A percentile compares a stretch with the other conserved stretches of the same genome.
Conservation (phyloP, 2,113 vertebrate genomes). For the Mandrillus leucophaeus region DNA sequence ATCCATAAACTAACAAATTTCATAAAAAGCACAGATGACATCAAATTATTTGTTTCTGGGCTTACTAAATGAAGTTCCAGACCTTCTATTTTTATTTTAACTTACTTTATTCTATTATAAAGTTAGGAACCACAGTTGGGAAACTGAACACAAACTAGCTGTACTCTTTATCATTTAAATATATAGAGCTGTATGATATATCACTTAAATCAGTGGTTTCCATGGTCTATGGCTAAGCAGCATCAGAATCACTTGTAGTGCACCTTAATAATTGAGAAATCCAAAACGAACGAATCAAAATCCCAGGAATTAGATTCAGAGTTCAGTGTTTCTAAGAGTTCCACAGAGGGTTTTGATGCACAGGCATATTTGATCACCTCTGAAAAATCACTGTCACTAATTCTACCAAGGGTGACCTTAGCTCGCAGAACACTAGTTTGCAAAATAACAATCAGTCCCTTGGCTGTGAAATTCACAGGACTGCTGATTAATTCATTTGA, state of each 20-base stretch:
- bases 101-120: neutral
- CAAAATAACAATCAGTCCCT: constrained; percentile 46
- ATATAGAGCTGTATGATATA: neutral
- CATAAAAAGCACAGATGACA: neutral
- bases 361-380: neutral
- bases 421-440: neutral
- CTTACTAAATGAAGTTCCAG: neutral
- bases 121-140: neutral
- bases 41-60: neutral
- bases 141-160: neutral
- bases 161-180: neutral
- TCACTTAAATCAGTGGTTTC: neutral
- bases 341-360: neutral
- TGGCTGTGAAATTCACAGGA: constrained; percentile 44
- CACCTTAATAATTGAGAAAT: neutral
- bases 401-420: constrained; percentile 22
- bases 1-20: neutral
- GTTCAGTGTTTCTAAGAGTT: neutral
- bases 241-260: neutral
- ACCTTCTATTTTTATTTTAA: neutral
- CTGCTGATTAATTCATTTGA: constrained; percentile 45
- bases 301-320: neutral
- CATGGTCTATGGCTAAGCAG: neutral
- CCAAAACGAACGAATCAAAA: neutral
- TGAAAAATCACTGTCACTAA: neutral